phyloP scores from a whole-genome alignment of 2,797 vertebrate genomes.

The Chaunax sp. region DNA sequence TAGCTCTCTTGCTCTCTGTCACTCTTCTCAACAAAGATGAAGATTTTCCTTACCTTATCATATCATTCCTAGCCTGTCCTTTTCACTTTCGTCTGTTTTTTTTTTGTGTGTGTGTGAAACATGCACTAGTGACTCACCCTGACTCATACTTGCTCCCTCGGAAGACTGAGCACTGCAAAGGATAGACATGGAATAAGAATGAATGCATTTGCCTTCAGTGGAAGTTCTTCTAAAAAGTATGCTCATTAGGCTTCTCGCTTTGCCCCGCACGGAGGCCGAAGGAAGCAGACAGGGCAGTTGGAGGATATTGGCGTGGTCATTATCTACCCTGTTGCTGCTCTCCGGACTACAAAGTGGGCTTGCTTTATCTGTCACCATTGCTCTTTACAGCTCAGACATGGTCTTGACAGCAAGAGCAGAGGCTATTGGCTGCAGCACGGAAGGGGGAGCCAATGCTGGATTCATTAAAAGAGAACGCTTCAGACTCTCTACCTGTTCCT shows the following conservation, averaged over 20 bases:
- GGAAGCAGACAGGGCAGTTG: conserved; percentile 40
- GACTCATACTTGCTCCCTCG: conserved; percentile 44
- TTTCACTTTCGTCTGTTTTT: conserved; percentile 26
- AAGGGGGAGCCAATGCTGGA: conserved; percentile 14
- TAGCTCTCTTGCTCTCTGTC: conserved; percentile 30
- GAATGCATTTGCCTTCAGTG: conserved; percentile 65
- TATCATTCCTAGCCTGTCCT: neutral
- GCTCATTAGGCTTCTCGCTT: conserved; percentile 68
- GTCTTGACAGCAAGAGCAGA: conserved; percentile 65
- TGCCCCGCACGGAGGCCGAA: conserved; percentile 26
- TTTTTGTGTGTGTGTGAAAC: conserved; percentile 27
- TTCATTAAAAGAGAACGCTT: conserved; percentile 62
- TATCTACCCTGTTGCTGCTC: conserved; percentile 64
- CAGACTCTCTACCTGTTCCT: conserved; percentile 24
- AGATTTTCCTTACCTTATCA: conserved; percentile 22
- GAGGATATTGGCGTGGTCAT: conserved; percentile 69
- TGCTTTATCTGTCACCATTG: conserved; percentile 49
- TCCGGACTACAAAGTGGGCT: conserved; percentile 68
- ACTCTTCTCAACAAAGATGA: conserved; percentile 13
- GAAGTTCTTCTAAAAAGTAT: conserved; percentile 63
- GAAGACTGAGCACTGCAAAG: conserved; percentile 50
- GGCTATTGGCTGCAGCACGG: conserved; percentile 31
- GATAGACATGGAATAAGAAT: conserved; percentile 58
- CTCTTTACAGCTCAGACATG: conserved; percentile 45
- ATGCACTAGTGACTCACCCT: conserved; percentile 54